Conservation (phyloP, 2,797 vertebrate genomes). For the Parambassis ranga region DNA sequence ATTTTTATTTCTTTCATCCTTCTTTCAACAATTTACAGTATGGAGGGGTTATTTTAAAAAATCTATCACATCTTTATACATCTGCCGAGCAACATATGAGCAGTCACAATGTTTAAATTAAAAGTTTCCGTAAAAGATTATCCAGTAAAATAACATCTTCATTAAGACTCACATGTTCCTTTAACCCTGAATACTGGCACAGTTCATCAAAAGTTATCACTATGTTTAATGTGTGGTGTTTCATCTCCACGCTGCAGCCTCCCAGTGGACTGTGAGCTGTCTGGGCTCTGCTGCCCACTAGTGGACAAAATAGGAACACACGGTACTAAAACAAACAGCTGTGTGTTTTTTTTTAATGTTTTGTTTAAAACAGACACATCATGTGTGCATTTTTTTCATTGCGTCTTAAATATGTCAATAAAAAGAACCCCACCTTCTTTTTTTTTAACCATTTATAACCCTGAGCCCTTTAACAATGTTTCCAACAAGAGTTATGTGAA, state of each 20-base stretch:
- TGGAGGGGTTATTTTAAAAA: background rate
- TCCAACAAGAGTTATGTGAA: slow-evolving; percentile 2
- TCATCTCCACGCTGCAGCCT: background rate
- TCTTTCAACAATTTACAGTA: background rate
- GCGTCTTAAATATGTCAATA: slow-evolving; percentile 54
- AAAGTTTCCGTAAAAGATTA: background rate
- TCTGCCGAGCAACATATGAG: background rate
- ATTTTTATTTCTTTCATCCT: slow-evolving; percentile 3
- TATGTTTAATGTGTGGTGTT: background rate
- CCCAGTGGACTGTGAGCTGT: background rate
- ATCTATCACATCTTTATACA: background rate
- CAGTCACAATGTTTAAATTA: background rate
- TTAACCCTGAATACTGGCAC: background rate
- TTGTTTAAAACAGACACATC: slow-evolving; percentile 14
- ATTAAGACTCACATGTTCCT: background rate
- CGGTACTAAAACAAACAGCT: background rate
- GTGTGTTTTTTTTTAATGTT: background rate
- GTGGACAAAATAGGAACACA: slow-evolving; percentile 5
- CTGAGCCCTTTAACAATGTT: slow-evolving; percentile 1
- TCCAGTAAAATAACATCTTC: background rate
- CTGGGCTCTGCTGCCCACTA: slow-evolving; percentile 12
- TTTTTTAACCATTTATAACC: slow-evolving; percentile 18
- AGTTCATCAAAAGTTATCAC: background rate
- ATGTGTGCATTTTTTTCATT: slow-evolving; percentile 30
- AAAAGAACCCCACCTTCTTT: slow-evolving; percentile 39